These are phyloP conservation scores for Gonocerus acuteangulatus DNA, from an alignment of 2,888 invertebrate genomes.

Conservation along the genomic window DNA sequence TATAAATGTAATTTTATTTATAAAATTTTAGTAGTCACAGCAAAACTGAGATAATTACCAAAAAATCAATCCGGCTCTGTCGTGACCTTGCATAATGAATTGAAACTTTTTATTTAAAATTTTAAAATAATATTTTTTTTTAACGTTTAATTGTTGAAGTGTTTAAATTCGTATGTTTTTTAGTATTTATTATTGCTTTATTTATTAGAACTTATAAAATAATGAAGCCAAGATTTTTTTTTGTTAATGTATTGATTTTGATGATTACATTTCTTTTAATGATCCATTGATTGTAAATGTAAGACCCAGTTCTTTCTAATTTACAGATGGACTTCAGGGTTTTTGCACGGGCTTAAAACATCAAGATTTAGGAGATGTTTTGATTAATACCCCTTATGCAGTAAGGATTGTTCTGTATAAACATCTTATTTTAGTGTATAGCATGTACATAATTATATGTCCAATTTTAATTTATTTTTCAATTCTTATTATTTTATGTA, in stretches of 20 bases:
- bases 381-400: neutral
- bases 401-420: neutral
- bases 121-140: too few species aligned
- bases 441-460: too few species aligned
- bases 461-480: too few species aligned
- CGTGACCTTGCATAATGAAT: conserved; percentile 27
- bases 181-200: neutral
- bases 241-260: conserved; percentile 16
- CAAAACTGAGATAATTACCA: conserved; percentile 11
- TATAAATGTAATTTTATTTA: too few species aligned
- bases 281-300: conserved; percentile 21
- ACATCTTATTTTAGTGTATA: too few species aligned
- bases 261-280: conserved; percentile 14
- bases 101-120: conserved; percentile 12
- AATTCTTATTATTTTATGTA: too few species aligned
- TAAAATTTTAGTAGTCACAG: too few species aligned
- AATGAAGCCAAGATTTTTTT: too few species aligned
- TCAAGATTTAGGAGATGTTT: neutral
- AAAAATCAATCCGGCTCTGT: conserved; percentile 20
- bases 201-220: neutral
- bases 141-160: too few species aligned
- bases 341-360: neutral
- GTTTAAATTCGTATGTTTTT: neutral
- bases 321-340: conserved; percentile 2
- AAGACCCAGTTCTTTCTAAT: conserved; percentile 9